A percentile compares a stretch with the other conserved stretches of the same genome.
These are phyloP conservation scores for Nothoprocta pentlandii DNA, from an alignment of 2,113 vertebrate genomes.

Conservation along the genomic window DNA sequence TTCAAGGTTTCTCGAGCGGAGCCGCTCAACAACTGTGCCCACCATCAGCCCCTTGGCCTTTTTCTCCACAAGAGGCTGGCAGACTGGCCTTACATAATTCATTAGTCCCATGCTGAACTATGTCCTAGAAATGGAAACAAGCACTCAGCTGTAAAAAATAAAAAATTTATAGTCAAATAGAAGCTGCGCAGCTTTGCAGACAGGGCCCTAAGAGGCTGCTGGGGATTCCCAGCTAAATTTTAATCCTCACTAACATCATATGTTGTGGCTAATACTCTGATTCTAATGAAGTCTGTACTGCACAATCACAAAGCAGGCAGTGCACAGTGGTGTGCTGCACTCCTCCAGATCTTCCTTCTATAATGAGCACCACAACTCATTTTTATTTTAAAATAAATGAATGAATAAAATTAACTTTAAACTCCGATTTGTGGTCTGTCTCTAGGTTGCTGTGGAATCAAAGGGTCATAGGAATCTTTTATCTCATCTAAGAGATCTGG, in stretches of 20 bases:
- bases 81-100: conserved; percentile 77
- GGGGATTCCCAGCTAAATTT: background rate
- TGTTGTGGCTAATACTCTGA: background rate
- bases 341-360: background rate
- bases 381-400: background rate
- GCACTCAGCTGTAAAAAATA: conserved; percentile 70
- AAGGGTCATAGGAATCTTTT: background rate
- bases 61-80: conserved; percentile 28
- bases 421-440: background rate
- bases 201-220: background rate
- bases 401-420: background rate
- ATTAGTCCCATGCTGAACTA: conserved; percentile 68
- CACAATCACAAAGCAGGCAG: background rate
- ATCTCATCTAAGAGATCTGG: background rate
- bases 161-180: conserved; percentile 61
- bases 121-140: conserved; percentile 70
- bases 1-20: background rate
- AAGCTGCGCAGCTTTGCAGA: conserved; percentile 15
- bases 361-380: background rate
- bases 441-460: background rate
- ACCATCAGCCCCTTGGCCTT: conserved; percentile 26
- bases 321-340: background rate
- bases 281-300: background rate
- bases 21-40: background rate
- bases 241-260: background rate